phyloP scores from a whole-genome alignment of 2,888 invertebrate genomes.

The Ectemnius cavifrons region DNA sequence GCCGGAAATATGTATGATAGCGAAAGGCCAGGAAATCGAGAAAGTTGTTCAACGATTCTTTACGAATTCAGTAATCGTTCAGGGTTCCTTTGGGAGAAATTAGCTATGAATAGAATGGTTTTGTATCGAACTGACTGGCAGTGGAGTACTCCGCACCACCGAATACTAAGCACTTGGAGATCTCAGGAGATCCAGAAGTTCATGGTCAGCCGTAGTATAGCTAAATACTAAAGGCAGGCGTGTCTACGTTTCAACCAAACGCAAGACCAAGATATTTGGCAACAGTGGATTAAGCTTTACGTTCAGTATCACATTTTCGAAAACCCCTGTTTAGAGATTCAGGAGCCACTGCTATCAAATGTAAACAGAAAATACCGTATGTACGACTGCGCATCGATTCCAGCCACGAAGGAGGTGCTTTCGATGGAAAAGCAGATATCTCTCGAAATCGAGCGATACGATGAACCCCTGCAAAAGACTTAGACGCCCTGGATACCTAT shows the following conservation, averaged over 20 bases:
- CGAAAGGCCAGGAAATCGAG: constrained; percentile 19
- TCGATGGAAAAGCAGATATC: constrained; percentile 26
- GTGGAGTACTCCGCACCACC: no score
- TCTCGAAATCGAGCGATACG: background rate
- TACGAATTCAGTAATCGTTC: constrained; percentile 13
- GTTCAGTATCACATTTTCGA: no score
- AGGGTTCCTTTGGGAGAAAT: constrained; percentile 7
- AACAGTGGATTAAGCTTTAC: no score
- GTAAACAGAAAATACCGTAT: background rate
- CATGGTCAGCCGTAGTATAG: no score
- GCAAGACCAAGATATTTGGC: no score
- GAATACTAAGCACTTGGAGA: no score
- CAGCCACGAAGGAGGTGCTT: background rate
- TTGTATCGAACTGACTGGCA: no score
- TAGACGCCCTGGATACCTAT: constrained; percentile 59
- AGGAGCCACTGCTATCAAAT: no score
- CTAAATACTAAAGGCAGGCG: no score
- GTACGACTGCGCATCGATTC: background rate
- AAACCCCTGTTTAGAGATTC: no score
- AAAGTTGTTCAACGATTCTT: constrained; percentile 18
- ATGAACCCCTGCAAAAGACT: constrained; percentile 20
- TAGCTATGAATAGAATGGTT: background rate
- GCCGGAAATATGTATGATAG: constrained; percentile 1
- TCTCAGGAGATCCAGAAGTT: no score
- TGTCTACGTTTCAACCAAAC: no score